Conservation (phyloP, 37 sponge, comb jelly and placozoan species). For the Axinella damicornis region DNA sequence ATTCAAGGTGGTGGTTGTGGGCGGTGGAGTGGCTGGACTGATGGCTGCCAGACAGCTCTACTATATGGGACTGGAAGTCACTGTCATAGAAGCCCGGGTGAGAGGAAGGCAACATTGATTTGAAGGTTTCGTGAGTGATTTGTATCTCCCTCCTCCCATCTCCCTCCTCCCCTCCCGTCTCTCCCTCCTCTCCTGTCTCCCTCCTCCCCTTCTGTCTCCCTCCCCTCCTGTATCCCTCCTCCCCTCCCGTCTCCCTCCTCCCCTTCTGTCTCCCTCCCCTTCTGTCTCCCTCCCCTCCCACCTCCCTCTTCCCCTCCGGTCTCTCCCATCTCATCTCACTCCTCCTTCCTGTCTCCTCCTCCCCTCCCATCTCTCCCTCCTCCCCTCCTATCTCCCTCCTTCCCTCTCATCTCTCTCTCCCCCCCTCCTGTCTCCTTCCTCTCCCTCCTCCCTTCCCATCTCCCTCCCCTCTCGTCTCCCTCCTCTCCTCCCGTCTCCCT, state of each 20-base stretch:
- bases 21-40: constrained; percentile 95
- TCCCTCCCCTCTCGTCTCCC: too few species aligned
- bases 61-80: constrained; percentile 94
- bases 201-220: neutral
- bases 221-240: neutral
- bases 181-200: neutral
- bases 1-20: constrained; percentile 94
- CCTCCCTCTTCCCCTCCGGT: too few species aligned
- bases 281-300: neutral
- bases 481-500: too few species aligned
- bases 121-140: too few species aligned
- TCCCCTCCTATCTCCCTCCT: neutral
- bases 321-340: too few species aligned
- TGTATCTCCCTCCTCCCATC: too few species aligned
- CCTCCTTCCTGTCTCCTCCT: too few species aligned
- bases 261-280: neutral
- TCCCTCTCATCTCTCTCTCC: constrained; percentile 18
- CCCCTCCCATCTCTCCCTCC: neutral
- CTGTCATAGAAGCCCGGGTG: constrained; percentile 93
- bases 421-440: neutral
- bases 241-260: too few species aligned
- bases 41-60: constrained; percentile 95
- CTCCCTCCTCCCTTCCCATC: too few species aligned
- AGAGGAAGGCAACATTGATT: too few species aligned
- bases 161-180: too few species aligned